Evolutionary conservation across 2,113 vertebrate genomes (phyloP).

Genomic region (Desmodus rotundus): DNA sequence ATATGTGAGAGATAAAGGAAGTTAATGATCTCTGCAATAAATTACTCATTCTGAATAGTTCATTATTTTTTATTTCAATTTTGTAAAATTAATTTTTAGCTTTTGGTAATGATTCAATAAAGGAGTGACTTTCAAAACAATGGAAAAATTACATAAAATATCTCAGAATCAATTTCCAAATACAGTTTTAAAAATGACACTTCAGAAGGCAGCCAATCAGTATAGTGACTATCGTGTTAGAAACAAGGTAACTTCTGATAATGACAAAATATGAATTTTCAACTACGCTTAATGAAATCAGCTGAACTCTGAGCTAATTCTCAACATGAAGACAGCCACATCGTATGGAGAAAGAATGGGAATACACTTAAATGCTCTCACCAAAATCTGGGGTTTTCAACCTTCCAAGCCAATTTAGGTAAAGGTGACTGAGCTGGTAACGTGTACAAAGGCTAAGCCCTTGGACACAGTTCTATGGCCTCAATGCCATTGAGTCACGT

Average conservation of each 20-base stretch:
- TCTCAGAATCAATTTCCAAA: neutral
- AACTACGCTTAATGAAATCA: neutral
- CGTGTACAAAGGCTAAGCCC: neutral
- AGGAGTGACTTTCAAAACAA: neutral
- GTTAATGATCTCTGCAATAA: neutral
- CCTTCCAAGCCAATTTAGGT: neutral
- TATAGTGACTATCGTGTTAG: too few relatives aligned
- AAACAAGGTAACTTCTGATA: neutral
- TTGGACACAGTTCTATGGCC: neutral
- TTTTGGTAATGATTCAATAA: neutral
- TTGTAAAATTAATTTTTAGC: neutral
- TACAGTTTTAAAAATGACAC: neutral
- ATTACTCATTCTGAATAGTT: neutral
- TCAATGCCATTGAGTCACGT: neutral
- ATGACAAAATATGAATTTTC: neutral
- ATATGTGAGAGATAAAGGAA: neutral
- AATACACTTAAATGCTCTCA: neutral
- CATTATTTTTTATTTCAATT: neutral
- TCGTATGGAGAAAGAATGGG: accelerated
- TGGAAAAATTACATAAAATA: neutral
- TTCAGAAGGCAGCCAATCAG: neutral
- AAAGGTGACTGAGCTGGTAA: neutral
- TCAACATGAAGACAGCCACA: neutral
- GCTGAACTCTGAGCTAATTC: neutral
- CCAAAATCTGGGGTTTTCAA: neutral